phyloP scores from a whole-genome alignment of 2,888 invertebrate genomes.

The Diarsia brunnea region DNA sequence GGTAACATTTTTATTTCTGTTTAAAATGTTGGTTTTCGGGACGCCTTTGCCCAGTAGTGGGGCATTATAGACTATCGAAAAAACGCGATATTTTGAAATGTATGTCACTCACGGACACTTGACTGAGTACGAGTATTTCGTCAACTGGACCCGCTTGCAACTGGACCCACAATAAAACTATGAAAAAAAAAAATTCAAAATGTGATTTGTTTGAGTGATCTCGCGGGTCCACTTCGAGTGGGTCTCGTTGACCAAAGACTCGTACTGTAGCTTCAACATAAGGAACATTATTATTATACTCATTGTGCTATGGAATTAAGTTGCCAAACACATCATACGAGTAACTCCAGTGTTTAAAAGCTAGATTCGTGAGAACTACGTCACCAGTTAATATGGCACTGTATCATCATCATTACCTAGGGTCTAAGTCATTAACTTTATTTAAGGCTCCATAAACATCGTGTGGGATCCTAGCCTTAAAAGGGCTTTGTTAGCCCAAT shows the following conservation, averaged over 20 bases:
- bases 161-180: too few species aligned
- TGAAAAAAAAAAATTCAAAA: too few species aligned
- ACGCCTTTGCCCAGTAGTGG: background rate
- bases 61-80: background rate
- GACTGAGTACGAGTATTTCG: too few species aligned
- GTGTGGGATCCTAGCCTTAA: background rate
- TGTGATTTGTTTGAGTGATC: too few species aligned
- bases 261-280: background rate
- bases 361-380: background rate
- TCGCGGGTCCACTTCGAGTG: too few species aligned
- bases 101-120: background rate
- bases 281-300: background rate
- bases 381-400: background rate
- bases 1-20: background rate
- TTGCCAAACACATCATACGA: background rate
- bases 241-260: too few species aligned
- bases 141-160: too few species aligned
- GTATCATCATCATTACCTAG: background rate
- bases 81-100: background rate
- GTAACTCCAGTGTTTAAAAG: background rate
- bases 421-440: background rate
- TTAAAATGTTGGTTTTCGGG: background rate
- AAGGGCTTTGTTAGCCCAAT: background rate
- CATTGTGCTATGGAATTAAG: background rate
- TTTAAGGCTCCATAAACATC: slow-evolving; percentile 21